phyloP scores from a whole-genome alignment of 2,797 vertebrate species.

The Sebastes cheni region DNA sequence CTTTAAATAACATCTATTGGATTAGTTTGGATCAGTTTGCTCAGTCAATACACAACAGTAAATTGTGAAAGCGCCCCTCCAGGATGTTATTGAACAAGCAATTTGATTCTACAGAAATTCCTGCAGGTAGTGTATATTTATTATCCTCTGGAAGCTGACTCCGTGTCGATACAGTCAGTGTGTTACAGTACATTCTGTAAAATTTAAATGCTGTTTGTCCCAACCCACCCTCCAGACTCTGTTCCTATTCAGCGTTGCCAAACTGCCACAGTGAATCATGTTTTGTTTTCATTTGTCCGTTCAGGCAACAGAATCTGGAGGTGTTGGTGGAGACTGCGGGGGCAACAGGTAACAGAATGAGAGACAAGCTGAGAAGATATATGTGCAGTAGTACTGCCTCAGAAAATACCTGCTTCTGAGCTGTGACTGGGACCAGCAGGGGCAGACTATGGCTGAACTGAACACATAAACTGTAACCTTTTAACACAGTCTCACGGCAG shows the following conservation, averaged over 20 bases:
- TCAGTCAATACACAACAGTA: slow-evolving; percentile 46
- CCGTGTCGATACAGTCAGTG: slow-evolving; percentile 32
- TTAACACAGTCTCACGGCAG: too few relatives aligned
- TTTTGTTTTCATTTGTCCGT: slow-evolving; percentile 54
- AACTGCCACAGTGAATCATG: slow-evolving; percentile 52
- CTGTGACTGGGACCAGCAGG: background rate
- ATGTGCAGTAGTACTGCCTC: background rate
- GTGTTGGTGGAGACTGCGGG: slow-evolving; percentile 41
- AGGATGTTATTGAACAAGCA: slow-evolving; percentile 53
- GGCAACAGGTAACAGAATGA: slow-evolving; percentile 37
- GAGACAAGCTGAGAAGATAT: slow-evolving; percentile 21
- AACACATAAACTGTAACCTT: background rate
- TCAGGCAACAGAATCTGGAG: slow-evolving; percentile 43
- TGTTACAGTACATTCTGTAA: slow-evolving; percentile 41
- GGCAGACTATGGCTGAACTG: background rate
- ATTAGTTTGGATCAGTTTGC: slow-evolving; percentile 45
- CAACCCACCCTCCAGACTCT: slow-evolving; percentile 25
- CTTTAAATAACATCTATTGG: slow-evolving; percentile 38
- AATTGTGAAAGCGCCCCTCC: slow-evolving; percentile 52
- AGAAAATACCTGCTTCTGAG: slow-evolving; percentile 1
- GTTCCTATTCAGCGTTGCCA: slow-evolving; percentile 46
- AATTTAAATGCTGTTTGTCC: slow-evolving; percentile 54
- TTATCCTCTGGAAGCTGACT: slow-evolving; percentile 41
- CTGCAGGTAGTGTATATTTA: slow-evolving; percentile 42
- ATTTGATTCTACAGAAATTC: slow-evolving; percentile 49